These are phyloP conservation scores for Brachionus koreanus DNA, from an alignment of 1,140 invertebrate species.

Conservation along the genomic window DNA sequence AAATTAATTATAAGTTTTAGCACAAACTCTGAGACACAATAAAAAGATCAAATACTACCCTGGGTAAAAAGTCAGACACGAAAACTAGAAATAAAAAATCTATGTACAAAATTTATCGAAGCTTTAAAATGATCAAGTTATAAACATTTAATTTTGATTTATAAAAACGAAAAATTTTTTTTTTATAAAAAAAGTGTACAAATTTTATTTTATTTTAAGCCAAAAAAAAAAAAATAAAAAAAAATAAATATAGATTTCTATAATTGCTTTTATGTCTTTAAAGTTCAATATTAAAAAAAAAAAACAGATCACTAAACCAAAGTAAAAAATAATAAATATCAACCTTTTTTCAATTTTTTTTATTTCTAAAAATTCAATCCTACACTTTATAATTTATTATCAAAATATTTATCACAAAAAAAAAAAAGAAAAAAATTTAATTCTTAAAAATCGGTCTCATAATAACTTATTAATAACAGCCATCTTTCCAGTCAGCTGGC, in stretches of 20 bases:
- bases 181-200: background rate
- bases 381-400: background rate
- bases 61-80: too few species aligned
- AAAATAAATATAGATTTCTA: background rate
- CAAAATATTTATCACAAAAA: background rate
- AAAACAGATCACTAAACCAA: background rate
- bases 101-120: too few species aligned
- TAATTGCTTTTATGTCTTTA: background rate
- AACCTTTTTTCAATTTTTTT: background rate
- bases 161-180: too few species aligned
- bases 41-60: too few species aligned
- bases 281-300: background rate
- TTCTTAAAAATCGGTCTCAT: background rate
- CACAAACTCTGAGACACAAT: too few species aligned
- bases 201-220: background rate
- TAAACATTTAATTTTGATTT: too few species aligned
- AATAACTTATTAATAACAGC: conserved; percentile 24
- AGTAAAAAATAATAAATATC: background rate
- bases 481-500: conserved; percentile 23
- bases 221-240: background rate
- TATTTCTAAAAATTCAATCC: background rate
- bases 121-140: too few species aligned
- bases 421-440: background rate
- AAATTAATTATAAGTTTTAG: too few species aligned
- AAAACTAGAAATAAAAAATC: too few species aligned